Evolutionary conservation across 2,888 invertebrate species (phyloP).

Genomic region (Chirona hameri): DNA sequence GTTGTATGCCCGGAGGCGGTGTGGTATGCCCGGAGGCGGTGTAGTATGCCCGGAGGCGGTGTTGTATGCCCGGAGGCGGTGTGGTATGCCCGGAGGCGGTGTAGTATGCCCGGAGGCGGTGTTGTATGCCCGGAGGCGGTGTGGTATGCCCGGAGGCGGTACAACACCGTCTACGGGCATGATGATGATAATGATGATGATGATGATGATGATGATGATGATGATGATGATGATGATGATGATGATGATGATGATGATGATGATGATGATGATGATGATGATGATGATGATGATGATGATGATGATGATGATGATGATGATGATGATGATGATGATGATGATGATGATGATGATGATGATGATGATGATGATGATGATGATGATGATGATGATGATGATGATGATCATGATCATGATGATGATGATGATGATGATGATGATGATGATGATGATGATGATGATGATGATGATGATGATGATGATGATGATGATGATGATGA

Average conservation of each 20-base stretch:
- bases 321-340: background rate
- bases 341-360: constrained; percentile 22
- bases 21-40: too few relatives aligned
- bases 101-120: too few relatives aligned
- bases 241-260: constrained; percentile 22
- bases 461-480: constrained; percentile 22
- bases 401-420: constrained; percentile 8
- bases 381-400: constrained; percentile 22
- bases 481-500: constrained; percentile 11
- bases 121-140: too few relatives aligned
- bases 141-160: too few relatives aligned
- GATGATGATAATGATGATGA: constrained; percentile 22
- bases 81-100: too few relatives aligned
- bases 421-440: constrained; percentile 22
- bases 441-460: constrained; percentile 22
- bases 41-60: too few relatives aligned
- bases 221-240: constrained; percentile 22
- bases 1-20: too few relatives aligned
- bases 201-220: constrained; percentile 22
- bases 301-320: constrained; percentile 22
- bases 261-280: constrained; percentile 11
- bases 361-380: constrained; percentile 22
- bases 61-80: too few relatives aligned
- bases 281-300: constrained; percentile 22
- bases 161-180: background rate